phyloP scores from a whole-genome alignment of 2,113 vertebrate genomes.

The Mustelus asterias region DNA sequence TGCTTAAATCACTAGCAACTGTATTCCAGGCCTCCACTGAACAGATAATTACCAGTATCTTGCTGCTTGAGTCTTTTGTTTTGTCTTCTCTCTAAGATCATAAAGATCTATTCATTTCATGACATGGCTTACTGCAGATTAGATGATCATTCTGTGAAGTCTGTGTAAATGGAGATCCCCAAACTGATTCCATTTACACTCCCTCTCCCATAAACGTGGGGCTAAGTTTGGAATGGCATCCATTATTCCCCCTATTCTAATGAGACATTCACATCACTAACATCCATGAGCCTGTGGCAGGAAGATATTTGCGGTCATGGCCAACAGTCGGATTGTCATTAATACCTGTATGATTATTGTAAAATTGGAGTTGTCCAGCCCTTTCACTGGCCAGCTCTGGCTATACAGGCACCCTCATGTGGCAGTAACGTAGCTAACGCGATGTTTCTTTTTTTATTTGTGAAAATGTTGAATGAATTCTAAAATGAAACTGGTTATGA shows the following conservation, averaged over 20 bases:
- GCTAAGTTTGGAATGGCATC: not conserved
- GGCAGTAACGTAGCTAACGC: not conserved
- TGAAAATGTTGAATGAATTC: not conserved
- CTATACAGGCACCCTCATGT: not conserved
- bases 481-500: not conserved
- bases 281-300: not conserved
- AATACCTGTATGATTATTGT: not conserved
- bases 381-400: not conserved
- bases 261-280: not conserved
- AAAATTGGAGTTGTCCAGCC: not conserved
- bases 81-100: not conserved
- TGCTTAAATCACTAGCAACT: conserved; percentile 20
- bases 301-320: not conserved
- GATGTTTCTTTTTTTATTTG: too few species aligned
- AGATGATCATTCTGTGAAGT: not conserved
- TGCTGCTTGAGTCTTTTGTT: not conserved
- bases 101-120: not conserved
- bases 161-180: not conserved
- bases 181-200: not conserved
- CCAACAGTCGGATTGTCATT: too few species aligned
- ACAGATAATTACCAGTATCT: not conserved
- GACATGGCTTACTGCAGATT: not conserved
- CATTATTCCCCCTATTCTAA: not conserved
- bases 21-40: not conserved
- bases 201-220: not conserved